A percentile compares a stretch with the other conserved stretches of the same genome.
Evolutionary conservation across 2,888 invertebrate genomes (phyloP).

Genomic region (Deilephila elpenor): DNA sequence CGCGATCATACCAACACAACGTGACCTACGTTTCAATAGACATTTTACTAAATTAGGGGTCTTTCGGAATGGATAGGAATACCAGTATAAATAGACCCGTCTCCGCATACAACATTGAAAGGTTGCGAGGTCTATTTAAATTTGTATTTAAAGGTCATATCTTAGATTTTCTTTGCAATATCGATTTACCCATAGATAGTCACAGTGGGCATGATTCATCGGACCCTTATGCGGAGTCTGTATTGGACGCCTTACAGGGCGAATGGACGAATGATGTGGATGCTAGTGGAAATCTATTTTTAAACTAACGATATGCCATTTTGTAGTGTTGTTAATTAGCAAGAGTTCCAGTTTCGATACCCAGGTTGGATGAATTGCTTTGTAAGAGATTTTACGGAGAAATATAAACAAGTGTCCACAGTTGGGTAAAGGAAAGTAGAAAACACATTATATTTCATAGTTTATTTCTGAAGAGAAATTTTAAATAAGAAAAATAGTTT

Average conservation of each 20-base stretch:
- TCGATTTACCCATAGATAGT: constrained; percentile 66
- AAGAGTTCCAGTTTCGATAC: no score
- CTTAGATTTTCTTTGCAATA: constrained; percentile 54
- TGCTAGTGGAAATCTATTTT: background rate
- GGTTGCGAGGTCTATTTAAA: constrained; percentile 9
- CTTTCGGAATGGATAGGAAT: constrained; percentile 38
- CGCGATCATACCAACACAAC: constrained; percentile 45
- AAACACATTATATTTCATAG: no score
- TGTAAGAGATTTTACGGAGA: no score
- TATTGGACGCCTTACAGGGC: constrained; percentile 42
- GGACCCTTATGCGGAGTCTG: constrained; percentile 45
- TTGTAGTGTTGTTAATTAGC: background rate
- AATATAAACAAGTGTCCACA: no score
- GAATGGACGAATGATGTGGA: background rate
- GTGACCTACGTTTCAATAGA: constrained; percentile 9
- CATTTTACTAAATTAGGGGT: constrained; percentile 42
- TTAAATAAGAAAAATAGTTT: no score
- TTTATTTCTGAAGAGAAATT: no score
- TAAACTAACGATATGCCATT: background rate
- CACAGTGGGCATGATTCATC: constrained; percentile 60
- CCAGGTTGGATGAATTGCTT: no score
- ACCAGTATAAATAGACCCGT: constrained; percentile 42
- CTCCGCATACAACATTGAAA: constrained; percentile 35
- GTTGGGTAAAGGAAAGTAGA: no score
- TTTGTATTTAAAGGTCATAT: constrained; percentile 50